Evolutionary conservation across 2,888 invertebrate genomes (phyloP), one percentile per base, ranked within the genome.

Genomic region (Monoplex corrugatus): DNA sequence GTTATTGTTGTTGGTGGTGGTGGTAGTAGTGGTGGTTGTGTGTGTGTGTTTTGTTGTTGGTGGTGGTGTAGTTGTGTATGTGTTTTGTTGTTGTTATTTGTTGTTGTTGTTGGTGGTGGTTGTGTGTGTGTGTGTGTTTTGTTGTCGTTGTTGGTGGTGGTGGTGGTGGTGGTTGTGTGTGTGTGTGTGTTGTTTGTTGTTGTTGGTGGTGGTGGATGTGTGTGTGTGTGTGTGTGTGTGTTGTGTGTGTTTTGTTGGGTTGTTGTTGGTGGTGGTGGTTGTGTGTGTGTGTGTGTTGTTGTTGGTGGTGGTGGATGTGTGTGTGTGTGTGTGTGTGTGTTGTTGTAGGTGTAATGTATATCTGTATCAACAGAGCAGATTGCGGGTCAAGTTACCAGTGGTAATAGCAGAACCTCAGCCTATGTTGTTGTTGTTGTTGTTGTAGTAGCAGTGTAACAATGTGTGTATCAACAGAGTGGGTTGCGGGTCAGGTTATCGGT

Each of bases 371-470:
- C 83, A 88, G 88, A 19, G 68, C 23, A 83, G 88, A 19, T 13
- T 88, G 83, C 82, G 88, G 10, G 43, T 88, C n/a, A 63, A 43
- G 23, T 16, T 44, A 38, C 88, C 88, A 8, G 8, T 57, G 43
- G 44, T 83, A 1, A 83, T 88, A 6, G 83, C 88, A 0, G 50
- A 87, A 57, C 87, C 87, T 19, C 88, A 83, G 63, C 88, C 88
- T 2, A n/a, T 88, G 83, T 19, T 83, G 43, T 40, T n/a, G 40
- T 23, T 45, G 10, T 80, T 83, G 32, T 32, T 68, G 2, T 82
- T 68, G 28, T 88, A 83, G 88, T 83, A n/a, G n/a, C n/a, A 86
- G 68, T 40, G 86, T 86, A n/a, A n/a, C n/a, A n/a, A 43, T 80
- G 40, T 40, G 13, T 38, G 32, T 38, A 23, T 3, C 1, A 16